Conservation (phyloP, 1,140 invertebrate species). For the Latrodectus geometricus region DNA sequence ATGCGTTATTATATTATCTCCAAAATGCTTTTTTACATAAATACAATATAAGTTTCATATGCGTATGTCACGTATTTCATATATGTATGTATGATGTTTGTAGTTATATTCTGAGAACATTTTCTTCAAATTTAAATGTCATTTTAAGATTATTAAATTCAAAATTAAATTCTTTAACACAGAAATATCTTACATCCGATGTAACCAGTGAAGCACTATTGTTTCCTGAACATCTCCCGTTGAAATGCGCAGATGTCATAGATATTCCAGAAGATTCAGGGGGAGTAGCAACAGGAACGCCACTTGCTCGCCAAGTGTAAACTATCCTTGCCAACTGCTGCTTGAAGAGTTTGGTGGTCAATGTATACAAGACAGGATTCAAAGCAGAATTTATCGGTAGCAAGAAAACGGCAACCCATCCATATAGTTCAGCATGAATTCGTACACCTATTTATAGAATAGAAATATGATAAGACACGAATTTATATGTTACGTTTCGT, state of each 20-base stretch:
- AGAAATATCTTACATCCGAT: slow-evolving; percentile 35
- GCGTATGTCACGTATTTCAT: too few species aligned
- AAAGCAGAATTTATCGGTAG: slow-evolving; percentile 74
- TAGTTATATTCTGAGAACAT: too few species aligned
- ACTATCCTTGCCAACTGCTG: slow-evolving; percentile 60
- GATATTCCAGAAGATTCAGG: slow-evolving; percentile 49
- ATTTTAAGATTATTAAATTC: background rate
- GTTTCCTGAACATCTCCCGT: slow-evolving; percentile 21
- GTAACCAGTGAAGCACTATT: slow-evolving; percentile 17
- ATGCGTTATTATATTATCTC: too few species aligned
- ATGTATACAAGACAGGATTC: slow-evolving; percentile 74
- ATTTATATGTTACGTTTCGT: too few species aligned
- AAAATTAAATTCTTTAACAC: background rate
- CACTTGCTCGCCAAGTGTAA: slow-evolving; percentile 36
- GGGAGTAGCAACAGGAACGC: background rate
- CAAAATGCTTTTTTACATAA: too few species aligned
- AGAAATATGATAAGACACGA: too few species aligned
- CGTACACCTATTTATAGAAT: too few species aligned
- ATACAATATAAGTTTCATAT: too few species aligned
- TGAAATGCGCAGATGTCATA: slow-evolving; percentile 22
- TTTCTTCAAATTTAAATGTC: too few species aligned
- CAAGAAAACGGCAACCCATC: slow-evolving; percentile 67
- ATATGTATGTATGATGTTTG: too few species aligned
- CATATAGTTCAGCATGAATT: too few species aligned
- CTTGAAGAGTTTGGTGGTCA: slow-evolving; percentile 67